Percentiles rank a stretch among this genome's conserved stretches.
phyloP scores from a whole-genome alignment of 2,888 invertebrate species.

The Axea sp. region DNA sequence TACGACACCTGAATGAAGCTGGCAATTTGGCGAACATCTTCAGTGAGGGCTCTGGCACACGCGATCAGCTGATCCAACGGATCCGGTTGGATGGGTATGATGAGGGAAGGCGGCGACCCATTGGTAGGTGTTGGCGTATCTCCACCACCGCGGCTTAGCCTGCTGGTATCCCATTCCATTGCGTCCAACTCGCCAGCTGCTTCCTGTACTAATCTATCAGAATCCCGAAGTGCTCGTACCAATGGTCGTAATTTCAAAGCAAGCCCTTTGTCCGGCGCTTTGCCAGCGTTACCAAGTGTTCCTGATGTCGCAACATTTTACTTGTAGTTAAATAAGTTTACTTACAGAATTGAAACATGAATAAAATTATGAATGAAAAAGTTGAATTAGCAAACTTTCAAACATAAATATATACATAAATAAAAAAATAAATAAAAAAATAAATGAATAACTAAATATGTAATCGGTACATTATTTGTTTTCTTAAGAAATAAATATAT shows the following conservation, averaged over 20 bases:
- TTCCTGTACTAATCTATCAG: conserved; percentile 89
- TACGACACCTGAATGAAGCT: conserved; percentile 86
- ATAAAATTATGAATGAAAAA: too few relatives aligned
- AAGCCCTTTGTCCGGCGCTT: conserved; percentile 89
- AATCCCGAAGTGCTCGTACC: conserved; percentile 89
- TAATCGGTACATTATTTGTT: too few relatives aligned
- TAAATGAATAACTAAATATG: too few relatives aligned
- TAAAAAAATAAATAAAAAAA: too few relatives aligned
- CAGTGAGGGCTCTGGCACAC: conserved; percentile 91
- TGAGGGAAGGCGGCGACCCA: conserved; percentile 78
- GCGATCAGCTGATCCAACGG: conserved; percentile 93
- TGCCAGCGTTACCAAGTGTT: conserved; percentile 90
- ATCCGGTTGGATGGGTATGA: conserved; percentile 82
- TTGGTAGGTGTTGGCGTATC: conserved; percentile 80
- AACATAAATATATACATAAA: too few relatives aligned
- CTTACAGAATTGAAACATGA: too few relatives aligned
- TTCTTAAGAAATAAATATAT: too few relatives aligned
- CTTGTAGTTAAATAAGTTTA: too few relatives aligned
- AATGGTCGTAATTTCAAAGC: conserved; percentile 88
- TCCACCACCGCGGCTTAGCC: conserved; percentile 81
- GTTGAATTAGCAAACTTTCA: too few relatives aligned
- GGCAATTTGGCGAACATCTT: conserved; percentile 93
- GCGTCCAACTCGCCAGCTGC: conserved; percentile 87
- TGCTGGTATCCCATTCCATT: conserved; percentile 88
- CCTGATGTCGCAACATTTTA: conserved; percentile 65